Evolutionary conservation across 2,113 vertebrate genomes (phyloP).

Genomic region (Colistium nudipinnis): DNA sequence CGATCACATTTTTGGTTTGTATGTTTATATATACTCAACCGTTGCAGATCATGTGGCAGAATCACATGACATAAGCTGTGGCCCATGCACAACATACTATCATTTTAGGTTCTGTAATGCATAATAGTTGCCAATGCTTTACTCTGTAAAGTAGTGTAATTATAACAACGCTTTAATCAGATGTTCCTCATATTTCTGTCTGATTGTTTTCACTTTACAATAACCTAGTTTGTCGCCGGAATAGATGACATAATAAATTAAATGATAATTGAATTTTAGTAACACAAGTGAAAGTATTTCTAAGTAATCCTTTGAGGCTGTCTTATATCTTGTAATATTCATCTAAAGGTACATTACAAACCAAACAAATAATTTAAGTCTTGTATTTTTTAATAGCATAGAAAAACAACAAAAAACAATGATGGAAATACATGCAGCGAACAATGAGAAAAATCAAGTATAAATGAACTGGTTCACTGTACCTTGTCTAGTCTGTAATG

Average conservation of each 20-base stretch:
- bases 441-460: not conserved
- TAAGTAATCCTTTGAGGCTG: too few species aligned
- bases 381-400: not conserved
- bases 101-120: not conserved
- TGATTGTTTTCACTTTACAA: not conserved
- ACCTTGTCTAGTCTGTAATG: slow-evolving; percentile 42
- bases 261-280: too few species aligned
- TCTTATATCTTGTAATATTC: not conserved
- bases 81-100: not conserved
- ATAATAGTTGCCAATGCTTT: too few species aligned
- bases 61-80: not conserved
- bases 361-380: not conserved
- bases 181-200: not conserved
- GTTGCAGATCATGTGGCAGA: not conserved
- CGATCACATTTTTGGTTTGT: too few species aligned
- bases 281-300: too few species aligned
- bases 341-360: not conserved
- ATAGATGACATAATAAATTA: too few species aligned
- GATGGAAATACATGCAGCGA: not conserved
- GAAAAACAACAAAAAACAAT: not conserved
- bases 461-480: slow-evolving; percentile 14
- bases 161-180: too few species aligned
- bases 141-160: not conserved
- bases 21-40: too few species aligned
- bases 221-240: too few species aligned